Conservation (phyloP, 2,113 vertebrate species). For the Platanista minor region DNA sequence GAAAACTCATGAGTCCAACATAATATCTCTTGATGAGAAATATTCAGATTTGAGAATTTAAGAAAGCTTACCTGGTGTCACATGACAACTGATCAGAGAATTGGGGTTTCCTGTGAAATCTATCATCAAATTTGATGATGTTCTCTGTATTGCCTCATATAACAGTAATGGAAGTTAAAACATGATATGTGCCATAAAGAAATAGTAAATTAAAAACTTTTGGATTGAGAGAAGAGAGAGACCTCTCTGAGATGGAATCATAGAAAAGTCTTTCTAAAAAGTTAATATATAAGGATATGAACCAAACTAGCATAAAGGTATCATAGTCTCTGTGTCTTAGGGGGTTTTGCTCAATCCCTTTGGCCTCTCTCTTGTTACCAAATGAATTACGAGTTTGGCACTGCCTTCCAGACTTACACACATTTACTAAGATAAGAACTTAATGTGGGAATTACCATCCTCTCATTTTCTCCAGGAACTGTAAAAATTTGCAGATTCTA, state of each 20-base stretch:
- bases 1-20: neutral
- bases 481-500: neutral
- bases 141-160: neutral
- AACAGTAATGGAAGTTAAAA: neutral
- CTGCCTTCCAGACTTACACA: neutral
- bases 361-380: neutral
- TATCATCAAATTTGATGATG: neutral
- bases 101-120: neutral
- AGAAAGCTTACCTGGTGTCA: neutral
- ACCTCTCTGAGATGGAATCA: neutral
- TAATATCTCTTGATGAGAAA: neutral
- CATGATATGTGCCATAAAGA: neutral
- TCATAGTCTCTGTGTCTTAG: neutral
- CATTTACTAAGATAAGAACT: neutral
- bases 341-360: neutral
- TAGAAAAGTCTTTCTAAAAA: neutral
- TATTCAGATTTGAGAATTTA: neutral
- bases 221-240: neutral
- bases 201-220: neutral
- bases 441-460: neutral
- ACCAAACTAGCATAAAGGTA: neutral
- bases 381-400: neutral
- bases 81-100: neutral
- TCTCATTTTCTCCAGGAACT: conserved; percentile 12
- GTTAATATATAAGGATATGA: neutral